Evolutionary conservation across 2,113 vertebrate species (phyloP).

Genomic region (Mesoclemmys tuberculata): DNA sequence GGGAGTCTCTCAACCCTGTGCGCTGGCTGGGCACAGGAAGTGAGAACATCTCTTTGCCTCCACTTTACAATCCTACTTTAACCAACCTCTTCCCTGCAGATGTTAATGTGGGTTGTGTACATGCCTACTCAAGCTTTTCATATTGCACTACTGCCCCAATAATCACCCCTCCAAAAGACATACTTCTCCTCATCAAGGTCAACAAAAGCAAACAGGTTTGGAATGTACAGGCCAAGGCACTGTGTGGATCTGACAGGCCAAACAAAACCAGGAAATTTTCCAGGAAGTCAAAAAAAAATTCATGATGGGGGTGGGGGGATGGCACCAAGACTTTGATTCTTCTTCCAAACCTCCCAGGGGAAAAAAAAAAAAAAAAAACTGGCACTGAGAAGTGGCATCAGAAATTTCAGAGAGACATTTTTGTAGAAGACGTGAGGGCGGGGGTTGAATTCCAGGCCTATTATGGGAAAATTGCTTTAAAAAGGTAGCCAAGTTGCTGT

Average conservation of each 20-base stretch:
- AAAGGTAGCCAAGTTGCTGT: rapidly evolving
- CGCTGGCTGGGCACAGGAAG: neutral
- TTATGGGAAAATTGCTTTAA: neutral
- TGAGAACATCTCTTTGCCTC: neutral
- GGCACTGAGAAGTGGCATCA: neutral
- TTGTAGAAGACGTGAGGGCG: neutral
- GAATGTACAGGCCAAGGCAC: neutral
- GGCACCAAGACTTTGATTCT: neutral
- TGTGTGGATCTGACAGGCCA: neutral
- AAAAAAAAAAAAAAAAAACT: neutral
- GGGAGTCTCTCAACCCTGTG: slow-evolving; percentile 37
- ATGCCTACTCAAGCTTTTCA: neutral
- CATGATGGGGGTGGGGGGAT: too few species aligned
- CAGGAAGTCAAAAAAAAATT: neutral
- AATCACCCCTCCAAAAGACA: neutral
- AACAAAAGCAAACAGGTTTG: neutral
- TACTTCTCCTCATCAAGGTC: neutral
- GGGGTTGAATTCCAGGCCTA: neutral
- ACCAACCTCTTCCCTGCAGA: neutral
- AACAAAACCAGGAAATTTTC: neutral
- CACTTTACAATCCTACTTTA: neutral
- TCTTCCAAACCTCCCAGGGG: neutral
- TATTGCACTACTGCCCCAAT: neutral
- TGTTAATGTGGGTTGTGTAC: neutral
- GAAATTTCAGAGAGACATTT: neutral